Evolutionary conservation across 2,113 vertebrate species (phyloP).

Genomic region (Xenotilapia caudafasciata): DNA sequence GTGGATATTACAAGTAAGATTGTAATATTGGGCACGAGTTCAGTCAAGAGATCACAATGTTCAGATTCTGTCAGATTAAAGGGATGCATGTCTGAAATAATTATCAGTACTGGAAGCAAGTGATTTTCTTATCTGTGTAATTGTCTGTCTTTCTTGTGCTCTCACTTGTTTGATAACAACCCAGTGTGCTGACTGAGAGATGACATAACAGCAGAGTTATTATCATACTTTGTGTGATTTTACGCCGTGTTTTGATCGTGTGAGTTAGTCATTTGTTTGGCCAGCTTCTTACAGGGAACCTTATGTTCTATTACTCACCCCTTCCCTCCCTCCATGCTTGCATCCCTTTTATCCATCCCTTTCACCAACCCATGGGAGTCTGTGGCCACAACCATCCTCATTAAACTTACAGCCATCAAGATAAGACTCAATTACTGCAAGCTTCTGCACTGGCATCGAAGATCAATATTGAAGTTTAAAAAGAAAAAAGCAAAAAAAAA

Average conservation of each 20-base stretch:
- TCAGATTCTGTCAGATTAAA: background rate
- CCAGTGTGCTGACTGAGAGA: background rate
- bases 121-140: background rate
- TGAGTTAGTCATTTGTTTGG: background rate
- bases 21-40: background rate
- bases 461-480: conserved; percentile 48
- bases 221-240: background rate
- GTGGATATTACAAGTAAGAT: background rate
- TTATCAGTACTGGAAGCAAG: background rate
- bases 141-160: background rate
- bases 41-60: background rate
- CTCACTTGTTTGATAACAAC: background rate
- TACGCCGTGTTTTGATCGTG: background rate
- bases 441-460: conserved; percentile 35
- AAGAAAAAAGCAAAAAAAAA: background rate
- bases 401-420: conserved; percentile 62
- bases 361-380: background rate
- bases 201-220: background rate
- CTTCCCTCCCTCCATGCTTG: background rate
- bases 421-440: conserved; percentile 57
- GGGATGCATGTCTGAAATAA: background rate
- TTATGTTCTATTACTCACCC: background rate
- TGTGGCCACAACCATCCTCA: conserved; percentile 39
- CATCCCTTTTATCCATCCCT: background rate
- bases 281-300: background rate